Percentiles rank a stretch among this genome's conserved stretches.
These are phyloP conservation scores for Sinodicranocentrus sp. DNA, from an alignment of 2,888 invertebrate species.

Conservation along the genomic window DNA sequence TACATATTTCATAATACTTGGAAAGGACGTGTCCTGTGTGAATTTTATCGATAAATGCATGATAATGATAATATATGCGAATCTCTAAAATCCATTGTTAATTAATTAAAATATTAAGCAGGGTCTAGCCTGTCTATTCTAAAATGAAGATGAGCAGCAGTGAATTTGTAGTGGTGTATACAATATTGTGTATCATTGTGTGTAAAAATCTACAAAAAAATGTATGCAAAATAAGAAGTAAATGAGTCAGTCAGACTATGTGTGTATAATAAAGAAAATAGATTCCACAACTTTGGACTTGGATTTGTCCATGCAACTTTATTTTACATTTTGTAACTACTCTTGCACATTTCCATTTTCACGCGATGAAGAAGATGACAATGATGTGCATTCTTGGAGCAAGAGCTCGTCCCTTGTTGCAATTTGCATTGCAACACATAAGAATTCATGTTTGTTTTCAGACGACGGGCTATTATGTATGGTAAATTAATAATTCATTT, in stretches of 20 bases:
- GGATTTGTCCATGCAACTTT: too few relatives aligned
- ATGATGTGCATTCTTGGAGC: too few relatives aligned
- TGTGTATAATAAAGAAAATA: slow-evolving; percentile 35
- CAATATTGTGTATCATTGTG: slow-evolving; percentile 38
- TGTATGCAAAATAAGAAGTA: neutral
- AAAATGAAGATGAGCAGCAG: slow-evolving; percentile 47
- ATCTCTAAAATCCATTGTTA: neutral
- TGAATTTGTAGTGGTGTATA: slow-evolving; percentile 52
- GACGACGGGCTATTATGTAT: too few relatives aligned
- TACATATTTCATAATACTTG: neutral
- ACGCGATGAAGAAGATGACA: too few relatives aligned
- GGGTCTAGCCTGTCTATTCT: slow-evolving; percentile 49
- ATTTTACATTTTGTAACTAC: too few relatives aligned
- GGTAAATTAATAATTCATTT: too few relatives aligned
- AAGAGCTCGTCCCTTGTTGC: too few relatives aligned
- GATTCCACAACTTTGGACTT: slow-evolving; percentile 21
- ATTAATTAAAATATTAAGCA: slow-evolving; percentile 21
- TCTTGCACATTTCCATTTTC: too few relatives aligned
- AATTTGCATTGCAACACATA: too few relatives aligned
- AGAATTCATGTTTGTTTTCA: too few relatives aligned
- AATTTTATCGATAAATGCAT: slow-evolving; percentile 15
- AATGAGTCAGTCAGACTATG: slow-evolving; percentile 36
- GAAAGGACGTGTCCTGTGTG: neutral
- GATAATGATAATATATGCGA: neutral
- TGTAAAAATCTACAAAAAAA: slow-evolving; percentile 27